phyloP scores from a whole-genome alignment of 2,797 vertebrate species.

The Gymnothorax javanicus region DNA sequence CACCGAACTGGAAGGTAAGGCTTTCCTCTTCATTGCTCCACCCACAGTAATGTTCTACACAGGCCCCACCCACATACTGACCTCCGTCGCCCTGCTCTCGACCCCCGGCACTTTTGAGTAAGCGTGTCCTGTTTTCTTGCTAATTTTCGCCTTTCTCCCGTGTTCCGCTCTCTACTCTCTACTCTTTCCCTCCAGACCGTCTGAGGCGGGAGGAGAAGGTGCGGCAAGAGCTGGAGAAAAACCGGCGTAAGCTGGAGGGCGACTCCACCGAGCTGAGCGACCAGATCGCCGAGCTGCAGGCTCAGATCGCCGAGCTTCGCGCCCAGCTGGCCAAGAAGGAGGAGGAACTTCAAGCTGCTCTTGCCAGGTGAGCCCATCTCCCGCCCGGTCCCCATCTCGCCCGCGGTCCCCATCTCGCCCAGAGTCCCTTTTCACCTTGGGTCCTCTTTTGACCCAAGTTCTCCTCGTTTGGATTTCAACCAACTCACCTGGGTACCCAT shows the following conservation, averaged over 20 bases:
- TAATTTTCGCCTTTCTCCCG: neutral
- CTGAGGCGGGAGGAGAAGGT: conserved; percentile 93
- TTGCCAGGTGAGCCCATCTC: conserved; percentile 80
- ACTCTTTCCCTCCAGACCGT: conserved; percentile 75
- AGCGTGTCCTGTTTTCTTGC: too few species aligned
- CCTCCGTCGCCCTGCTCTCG: too few species aligned
- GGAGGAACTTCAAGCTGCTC: conserved; percentile 91
- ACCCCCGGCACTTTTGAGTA: too few species aligned
- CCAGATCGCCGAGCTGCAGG: conserved; percentile 95
- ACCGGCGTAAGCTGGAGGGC: conserved; percentile 92
- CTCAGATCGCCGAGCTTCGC: conserved; percentile 94
- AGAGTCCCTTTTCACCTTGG: too few species aligned
- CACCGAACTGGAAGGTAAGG: conserved; percentile 89
- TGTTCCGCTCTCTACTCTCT: neutral
- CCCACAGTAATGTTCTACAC: conserved; percentile 57
- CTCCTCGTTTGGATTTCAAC: too few species aligned
- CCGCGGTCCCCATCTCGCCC: neutral
- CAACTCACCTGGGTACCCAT: too few species aligned
- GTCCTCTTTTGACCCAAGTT: too few species aligned
- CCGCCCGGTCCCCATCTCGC: neutral
- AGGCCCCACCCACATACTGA: neutral
- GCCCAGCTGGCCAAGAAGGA: conserved; percentile 96
- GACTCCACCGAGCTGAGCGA: conserved; percentile 88
- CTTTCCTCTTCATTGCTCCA: conserved; percentile 81
- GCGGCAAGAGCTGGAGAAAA: conserved; percentile 95